phyloP scores from a whole-genome alignment of 2,888 invertebrate genomes.

The Thyatira batis region DNA sequence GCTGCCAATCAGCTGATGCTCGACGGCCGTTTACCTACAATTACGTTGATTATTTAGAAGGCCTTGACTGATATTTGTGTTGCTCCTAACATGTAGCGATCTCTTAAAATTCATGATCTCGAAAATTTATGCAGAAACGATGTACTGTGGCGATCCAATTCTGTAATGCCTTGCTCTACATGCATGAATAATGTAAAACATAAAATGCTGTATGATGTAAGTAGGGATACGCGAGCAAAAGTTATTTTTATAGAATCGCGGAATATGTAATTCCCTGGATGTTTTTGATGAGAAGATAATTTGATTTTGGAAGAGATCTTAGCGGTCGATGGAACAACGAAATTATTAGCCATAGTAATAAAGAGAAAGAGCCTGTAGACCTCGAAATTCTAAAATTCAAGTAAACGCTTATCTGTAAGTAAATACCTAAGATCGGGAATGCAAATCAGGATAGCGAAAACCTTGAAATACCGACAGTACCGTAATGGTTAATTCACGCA shows the following conservation, averaged over 20 bases:
- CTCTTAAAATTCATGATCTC: not conserved
- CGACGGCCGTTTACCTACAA: not conserved
- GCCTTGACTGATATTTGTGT: constrained; percentile 1
- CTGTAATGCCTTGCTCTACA: constrained; percentile 16
- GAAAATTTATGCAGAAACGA: constrained; percentile 28
- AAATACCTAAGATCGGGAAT: not conserved
- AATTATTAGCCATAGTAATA: no score
- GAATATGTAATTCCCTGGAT: not conserved
- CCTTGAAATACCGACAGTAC: not conserved
- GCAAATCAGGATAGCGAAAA: not conserved
- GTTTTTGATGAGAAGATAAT: not conserved
- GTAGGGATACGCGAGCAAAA: not conserved
- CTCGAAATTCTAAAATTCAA: not conserved
- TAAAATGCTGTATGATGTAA: constrained; percentile 5
- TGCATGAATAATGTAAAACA: constrained; percentile 27
- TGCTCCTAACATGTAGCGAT: not conserved
- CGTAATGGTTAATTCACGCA: not conserved
- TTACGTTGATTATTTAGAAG: not conserved
- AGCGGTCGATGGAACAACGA: no score
- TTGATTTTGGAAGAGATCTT: no score
- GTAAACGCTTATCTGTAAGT: not conserved
- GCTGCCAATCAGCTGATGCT: not conserved
- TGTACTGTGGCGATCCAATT: constrained; percentile 30
- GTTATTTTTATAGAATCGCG: not conserved
- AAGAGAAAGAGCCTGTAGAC: not conserved